Conservation (phyloP, 2,113 vertebrate genomes). For the Chamaea fasciata region DNA sequence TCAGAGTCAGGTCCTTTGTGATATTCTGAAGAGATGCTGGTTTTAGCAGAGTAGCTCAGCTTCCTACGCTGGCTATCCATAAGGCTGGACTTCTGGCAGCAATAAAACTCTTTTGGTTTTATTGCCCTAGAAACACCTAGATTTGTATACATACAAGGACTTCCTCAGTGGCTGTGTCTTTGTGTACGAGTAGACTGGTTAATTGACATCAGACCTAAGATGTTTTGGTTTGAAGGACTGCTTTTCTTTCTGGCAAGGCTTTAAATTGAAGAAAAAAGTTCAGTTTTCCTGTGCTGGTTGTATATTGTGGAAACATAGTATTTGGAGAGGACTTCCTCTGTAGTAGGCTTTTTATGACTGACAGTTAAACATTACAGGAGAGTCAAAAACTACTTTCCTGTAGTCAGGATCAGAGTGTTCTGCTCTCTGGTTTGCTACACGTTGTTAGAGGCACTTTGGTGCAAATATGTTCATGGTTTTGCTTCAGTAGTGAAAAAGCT, state of each 20-base stretch:
- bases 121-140: background rate
- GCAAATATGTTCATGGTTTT: background rate
- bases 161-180: background rate
- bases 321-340: background rate
- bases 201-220: background rate
- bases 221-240: background rate
- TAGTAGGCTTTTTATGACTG: background rate
- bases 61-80: background rate
- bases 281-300: background rate
- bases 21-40: background rate
- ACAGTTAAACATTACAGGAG: background rate
- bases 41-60: background rate
- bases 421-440: background rate
- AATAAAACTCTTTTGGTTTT: background rate
- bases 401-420: background rate
- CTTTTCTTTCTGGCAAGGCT: background rate
- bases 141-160: background rate
- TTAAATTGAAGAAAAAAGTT: background rate
- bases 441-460: background rate
- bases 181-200: background rate
- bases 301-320: background rate
- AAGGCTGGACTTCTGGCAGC: background rate
- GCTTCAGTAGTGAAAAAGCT: background rate
- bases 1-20: background rate
- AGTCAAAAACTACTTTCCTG: background rate